Base-by-base conservation (phyloP, 2,113 vertebrate species). In the Pyxicephalus adspersus region DNA sequence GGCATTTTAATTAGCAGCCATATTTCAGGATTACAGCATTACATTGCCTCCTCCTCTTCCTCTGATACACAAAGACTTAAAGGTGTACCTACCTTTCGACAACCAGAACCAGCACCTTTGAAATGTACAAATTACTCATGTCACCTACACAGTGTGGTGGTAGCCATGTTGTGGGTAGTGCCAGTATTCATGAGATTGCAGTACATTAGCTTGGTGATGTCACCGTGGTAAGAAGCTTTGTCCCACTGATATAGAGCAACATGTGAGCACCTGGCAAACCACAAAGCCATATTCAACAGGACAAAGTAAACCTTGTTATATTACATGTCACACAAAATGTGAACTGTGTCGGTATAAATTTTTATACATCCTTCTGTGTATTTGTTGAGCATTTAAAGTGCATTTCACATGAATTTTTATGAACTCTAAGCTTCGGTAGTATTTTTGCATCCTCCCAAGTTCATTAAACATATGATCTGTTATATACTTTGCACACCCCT, bases 1-100 rank as follows among this genome's bases (percentile, higher is more conserved):
- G 85, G 90, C 90, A 93, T 94, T 92, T 93, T 92, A 94, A 94
- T 92, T 91, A 90, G 86, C 85, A 71, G 91, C 85, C 77, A 87
- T 80, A 81, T 86, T 87, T 86, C 80, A 64, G 88, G 83, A 91
- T 85, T 26, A 4, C 0, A 85, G 87, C 85, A 8, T 22, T 28
- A 2, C 4, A 29, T 54, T 38, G 19, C 55, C 71, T 38, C 29
- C 52, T 72, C 70, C 29, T 34, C 18, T 31, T 72, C 70, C n/a
- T 34, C 29, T 22, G 38, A 60, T 29, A 38, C 20, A 60, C 54
- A 38, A 60, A 38, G 71, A 16, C 28, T 29, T 74, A 25, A 15
- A 25, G 58, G 58, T 25, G 13, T 23, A 58, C 3, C 20, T 55
- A 16, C 71, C 51, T 22, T 25, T 20, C 13, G 23, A 28, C 22